Conservation (phyloP, 2,113 vertebrate genomes). For the Caranx melampygus region DNA sequence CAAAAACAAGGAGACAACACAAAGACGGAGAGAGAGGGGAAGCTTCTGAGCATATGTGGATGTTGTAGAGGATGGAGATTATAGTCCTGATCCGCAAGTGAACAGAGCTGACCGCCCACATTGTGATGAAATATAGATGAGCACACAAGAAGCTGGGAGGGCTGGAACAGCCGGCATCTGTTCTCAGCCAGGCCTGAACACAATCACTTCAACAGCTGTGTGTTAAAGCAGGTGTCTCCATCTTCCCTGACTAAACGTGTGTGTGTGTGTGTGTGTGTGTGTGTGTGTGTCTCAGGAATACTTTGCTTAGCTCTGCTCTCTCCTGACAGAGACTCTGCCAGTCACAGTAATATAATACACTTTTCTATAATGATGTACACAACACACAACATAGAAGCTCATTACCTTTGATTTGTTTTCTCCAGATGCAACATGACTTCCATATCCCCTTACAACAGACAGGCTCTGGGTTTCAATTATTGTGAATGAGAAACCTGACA, state of each 20-base stretch:
- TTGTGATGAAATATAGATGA: constrained; percentile 62
- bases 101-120: constrained; percentile 31
- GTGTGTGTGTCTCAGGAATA: too few relatives aligned
- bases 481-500: too few relatives aligned
- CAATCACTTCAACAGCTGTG: constrained; percentile 21
- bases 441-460: not conserved
- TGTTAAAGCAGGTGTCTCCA: not conserved
- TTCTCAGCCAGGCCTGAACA: not conserved
- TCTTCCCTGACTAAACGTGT: not conserved
- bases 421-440: not conserved
- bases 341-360: too few relatives aligned
- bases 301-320: too few relatives aligned
- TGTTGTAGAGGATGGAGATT: constrained; percentile 36
- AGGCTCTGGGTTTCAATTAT: not conserved
- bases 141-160: constrained; percentile 25
- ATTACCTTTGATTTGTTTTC: too few relatives aligned
- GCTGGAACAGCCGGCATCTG: constrained; percentile 28
- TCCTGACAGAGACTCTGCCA: not conserved
- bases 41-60: constrained; percentile 16
- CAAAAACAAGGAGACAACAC: not conserved
- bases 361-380: not conserved
- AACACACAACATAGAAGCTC: not conserved
- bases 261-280: too few relatives aligned
- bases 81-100: constrained; percentile 29
- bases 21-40: constrained; percentile 1